Conservation (phyloP, 2,888 invertebrate species). For the Adineta ricciae region DNA sequence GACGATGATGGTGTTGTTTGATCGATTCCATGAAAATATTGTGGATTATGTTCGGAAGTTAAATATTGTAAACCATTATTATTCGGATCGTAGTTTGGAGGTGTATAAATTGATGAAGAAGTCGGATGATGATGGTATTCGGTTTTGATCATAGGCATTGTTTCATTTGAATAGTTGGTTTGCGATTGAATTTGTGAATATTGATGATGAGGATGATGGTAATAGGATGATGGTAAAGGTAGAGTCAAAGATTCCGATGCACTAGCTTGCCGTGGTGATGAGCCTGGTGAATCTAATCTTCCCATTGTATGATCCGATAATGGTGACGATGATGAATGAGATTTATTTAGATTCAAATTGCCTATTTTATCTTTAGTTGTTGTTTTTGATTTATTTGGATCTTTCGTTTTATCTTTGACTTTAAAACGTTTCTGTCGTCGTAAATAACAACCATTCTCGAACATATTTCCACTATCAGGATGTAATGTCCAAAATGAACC, state of each 20-base stretch:
- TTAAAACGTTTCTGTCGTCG: slow-evolving; percentile 94
- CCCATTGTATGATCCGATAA: not conserved
- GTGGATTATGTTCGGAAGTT: not conserved
- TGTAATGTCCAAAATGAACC: slow-evolving; percentile 96
- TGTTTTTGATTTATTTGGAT: not conserved
- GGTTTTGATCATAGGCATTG: not conserved
- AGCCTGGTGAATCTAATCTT: not conserved
- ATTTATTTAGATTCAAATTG: not conserved
- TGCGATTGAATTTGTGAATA: not conserved
- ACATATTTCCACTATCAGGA: slow-evolving; percentile 97
- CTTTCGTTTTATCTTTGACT: slow-evolving; percentile 35
- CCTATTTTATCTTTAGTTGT: not conserved
- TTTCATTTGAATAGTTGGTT: not conserved
- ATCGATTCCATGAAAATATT: not conserved
- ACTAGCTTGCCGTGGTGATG: not conserved
- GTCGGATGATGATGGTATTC: not conserved
- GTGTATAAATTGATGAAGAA: not conserved
- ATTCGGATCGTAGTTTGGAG: not conserved
- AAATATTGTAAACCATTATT: slow-evolving; percentile 13
- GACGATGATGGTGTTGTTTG: not conserved
- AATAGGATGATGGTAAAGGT: not conserved
- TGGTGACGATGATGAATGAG: not conserved
- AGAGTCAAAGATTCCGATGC: not conserved
- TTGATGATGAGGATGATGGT: not conserved
- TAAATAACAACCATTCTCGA: slow-evolving; percentile 95